Base-by-base conservation (phyloP, 64 coral and sea anemone genomes). In the Actinia equina region DNA sequence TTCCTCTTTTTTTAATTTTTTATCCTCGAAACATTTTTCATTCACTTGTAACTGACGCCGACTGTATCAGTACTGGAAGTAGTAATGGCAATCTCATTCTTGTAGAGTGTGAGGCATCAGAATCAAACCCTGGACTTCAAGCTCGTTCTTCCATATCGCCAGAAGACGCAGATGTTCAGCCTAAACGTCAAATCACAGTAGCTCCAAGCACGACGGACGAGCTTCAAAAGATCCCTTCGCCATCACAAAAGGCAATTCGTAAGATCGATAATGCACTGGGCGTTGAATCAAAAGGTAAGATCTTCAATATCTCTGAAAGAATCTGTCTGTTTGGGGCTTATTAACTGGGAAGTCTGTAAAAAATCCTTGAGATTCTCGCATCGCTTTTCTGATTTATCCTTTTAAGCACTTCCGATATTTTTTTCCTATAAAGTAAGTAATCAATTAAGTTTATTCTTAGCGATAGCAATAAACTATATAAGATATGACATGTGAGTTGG, bases 381-480 rank as follows among this genome's bases (percentile, higher is more conserved):
- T 74, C 69, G n/a, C 26, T 74, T 81, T 81, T 81, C 18, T 37
- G 44, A 81, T 81, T 81, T 81, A 52, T 81, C 78, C 78, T 81
- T 81, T 81, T 44, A 52, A 81, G 43, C 17, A 81, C 78, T 81
- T 81, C 78, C 78, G 78, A 49, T 74, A 65, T 74, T 74, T 74
- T 74, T 74, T 74, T 25, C 42, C 78, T 81, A 5, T 81, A 65
- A 65, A 65, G 20, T 23, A 52, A 81, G 78, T 81, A 81, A 81
- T 81, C 78, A 81, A 81, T 81, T 81, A 81, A 81, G 42, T 74
- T 74, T 41, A 74, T 74, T 74, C 69, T 74, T 30, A n/a, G 25
- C 23, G 69, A 74, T 30, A 74, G 69, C 69, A 74, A 74, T 74
- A 74, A 74, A 74, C 12, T 74, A 74, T 41, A 74, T 74, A 41